These are phyloP conservation scores for Squalus acanthias DNA, from an alignment of 2,797 vertebrate genomes.

Conservation along the genomic window DNA sequence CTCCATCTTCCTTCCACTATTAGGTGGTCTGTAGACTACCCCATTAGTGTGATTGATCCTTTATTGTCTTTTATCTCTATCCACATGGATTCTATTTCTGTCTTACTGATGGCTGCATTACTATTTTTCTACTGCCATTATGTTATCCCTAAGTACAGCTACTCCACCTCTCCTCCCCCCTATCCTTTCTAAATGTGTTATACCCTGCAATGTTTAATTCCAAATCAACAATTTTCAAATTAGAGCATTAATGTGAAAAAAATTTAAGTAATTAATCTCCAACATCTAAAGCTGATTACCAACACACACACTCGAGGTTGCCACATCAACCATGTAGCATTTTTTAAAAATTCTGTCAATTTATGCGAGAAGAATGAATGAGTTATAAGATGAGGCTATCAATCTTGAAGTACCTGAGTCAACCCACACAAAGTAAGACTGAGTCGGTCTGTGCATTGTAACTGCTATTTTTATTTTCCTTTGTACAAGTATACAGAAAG, in stretches of 20 bases:
- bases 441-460: not conserved
- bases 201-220: not conserved
- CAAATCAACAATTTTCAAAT: conserved; percentile 1
- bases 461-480: conserved; percentile 23
- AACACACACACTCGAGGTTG: not conserved
- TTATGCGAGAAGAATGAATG: not conserved
- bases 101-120: not conserved
- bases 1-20: no score
- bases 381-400: not conserved
- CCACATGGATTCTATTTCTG: not conserved
- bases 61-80: not conserved
- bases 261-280: not conserved
- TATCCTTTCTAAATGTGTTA: not conserved
- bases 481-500: conserved; percentile 6
- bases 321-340: not conserved
- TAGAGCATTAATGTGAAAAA: not conserved
- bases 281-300: not conserved
- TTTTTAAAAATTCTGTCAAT: not conserved
- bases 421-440: conserved; percentile 2
- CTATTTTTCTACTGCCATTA: no score
- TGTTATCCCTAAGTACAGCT: no score
- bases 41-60: not conserved
- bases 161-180: no score
- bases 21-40: no score
- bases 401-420: not conserved